Base-by-base conservation (phyloP, 2,888 invertebrate species). In the Andrena flavipes region DNA sequence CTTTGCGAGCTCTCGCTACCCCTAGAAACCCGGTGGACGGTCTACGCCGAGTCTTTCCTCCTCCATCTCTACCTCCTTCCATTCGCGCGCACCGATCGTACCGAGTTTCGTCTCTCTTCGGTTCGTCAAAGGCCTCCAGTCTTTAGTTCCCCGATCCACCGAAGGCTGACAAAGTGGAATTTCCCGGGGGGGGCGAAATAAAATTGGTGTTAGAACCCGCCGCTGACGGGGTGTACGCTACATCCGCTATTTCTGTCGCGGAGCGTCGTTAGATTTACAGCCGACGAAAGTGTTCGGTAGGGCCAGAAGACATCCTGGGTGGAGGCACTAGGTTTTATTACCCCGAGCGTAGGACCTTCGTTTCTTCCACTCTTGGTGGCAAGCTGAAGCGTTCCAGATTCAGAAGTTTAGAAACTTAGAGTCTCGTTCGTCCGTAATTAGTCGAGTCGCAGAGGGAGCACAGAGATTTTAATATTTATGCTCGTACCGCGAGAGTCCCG, bases 171-270 rank as follows among this genome's bases (percentile, higher is more conserved):
- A 69, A 76, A 56, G 63, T 67, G 67, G 79, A 60, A 84, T 84
- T 84, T 85, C 84, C 73, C 79, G 65, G 60, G 86, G 60, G 86
- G 60, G 84, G 65, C 60, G 75, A 78, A 64, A 67, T 73, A 29
- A 77, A 86, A 86, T 86, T 77, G 80, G 74, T 26, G 6, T 16
- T 56, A 56, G 20, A 20, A 26, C 23, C 23, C 23, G 56, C 23
- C 8, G 56, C 23, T 23, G 23, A 26, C 56, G 56, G 10, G 23
- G 23, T 42, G 42, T 2, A 20, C 20, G 20, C 20, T 51, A 20
- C 51, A 7, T 51, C 20, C 51, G 51, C n/a, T 51, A 20, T 51
- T 20, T n/a, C 42, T 20, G 20, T 51, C 51, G 51, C 51, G 51
- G 20, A 20, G 51, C 51, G 20, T 20, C 20, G 51, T 20, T 51